These are phyloP conservation scores for Chascanopsetta lugubris DNA, from an alignment of 2,113 vertebrate species.

Conservation along the genomic window DNA sequence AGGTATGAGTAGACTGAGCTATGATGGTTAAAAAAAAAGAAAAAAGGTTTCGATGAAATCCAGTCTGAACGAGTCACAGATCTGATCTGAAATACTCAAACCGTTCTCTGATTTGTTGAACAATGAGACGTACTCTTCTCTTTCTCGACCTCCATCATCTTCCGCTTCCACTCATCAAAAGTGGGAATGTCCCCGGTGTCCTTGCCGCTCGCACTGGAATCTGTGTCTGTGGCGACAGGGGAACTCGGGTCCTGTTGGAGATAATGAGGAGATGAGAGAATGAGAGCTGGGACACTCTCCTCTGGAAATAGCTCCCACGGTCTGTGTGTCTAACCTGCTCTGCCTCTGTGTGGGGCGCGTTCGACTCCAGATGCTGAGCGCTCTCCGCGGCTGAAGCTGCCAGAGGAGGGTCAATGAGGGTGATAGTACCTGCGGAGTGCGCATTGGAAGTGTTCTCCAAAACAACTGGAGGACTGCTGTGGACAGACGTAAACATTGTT, in stretches of 20 bases:
- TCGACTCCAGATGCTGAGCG: constrained; percentile 51
- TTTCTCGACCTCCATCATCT: constrained; percentile 97
- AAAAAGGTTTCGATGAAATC: background rate
- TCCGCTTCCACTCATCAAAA: constrained; percentile 98
- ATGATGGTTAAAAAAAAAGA: background rate
- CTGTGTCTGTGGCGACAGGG: constrained; percentile 81
- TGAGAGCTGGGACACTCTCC: constrained; percentile 46
- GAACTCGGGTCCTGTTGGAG: constrained; percentile 69
- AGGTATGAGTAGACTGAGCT: constrained; percentile 91
- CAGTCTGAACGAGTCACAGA: too few species aligned
- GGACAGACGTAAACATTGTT: background rate
- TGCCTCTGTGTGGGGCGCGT: constrained; percentile 56
- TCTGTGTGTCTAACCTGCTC: constrained; percentile 53
- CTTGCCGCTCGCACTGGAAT: constrained; percentile 83
- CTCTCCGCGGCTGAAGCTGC: constrained; percentile 27
- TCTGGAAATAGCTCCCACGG: constrained; percentile 11
- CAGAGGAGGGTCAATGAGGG: constrained; percentile 38
- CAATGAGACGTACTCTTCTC: constrained; percentile 94
- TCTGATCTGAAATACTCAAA: background rate
- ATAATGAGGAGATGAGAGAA: constrained; percentile 21
- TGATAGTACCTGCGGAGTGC: constrained; percentile 69
- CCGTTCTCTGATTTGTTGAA: background rate
- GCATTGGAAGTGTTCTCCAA: constrained; percentile 76
- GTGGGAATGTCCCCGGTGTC: constrained; percentile 93
- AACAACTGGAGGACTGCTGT: constrained; percentile 65